These are phyloP conservation scores for Tortricodes alternella DNA, from an alignment of 2,888 invertebrate species.

Conservation along the genomic window DNA sequence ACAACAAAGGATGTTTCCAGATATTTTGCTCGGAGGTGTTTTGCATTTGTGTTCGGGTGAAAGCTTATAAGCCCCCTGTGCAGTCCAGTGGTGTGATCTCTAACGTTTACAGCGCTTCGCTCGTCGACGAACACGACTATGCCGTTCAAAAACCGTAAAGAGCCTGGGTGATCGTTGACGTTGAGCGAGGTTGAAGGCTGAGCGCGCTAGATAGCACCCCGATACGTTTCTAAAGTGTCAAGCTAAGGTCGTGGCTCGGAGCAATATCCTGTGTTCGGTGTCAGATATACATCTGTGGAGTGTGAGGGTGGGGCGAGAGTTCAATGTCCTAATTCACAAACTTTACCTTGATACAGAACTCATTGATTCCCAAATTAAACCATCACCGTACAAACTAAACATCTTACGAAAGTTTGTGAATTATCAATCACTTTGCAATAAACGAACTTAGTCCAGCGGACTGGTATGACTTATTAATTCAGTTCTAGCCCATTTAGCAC, in stretches of 20 bases:
- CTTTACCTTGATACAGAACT: not conserved
- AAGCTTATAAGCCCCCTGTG: slow-evolving; percentile 17
- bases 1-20: slow-evolving; percentile 15
- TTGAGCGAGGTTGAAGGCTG: too few species aligned
- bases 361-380: not conserved
- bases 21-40: slow-evolving; percentile 3
- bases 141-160: too few species aligned
- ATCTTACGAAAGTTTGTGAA: slow-evolving; percentile 28
- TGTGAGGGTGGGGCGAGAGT: slow-evolving; percentile 31
- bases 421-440: slow-evolving; percentile 21
- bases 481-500: not conserved
- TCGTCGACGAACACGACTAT: too few species aligned
- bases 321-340: slow-evolving; percentile 14
- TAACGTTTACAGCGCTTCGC: too few species aligned
- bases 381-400: not conserved
- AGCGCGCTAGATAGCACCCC: too few species aligned
- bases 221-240: not conserved
- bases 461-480: slow-evolving; percentile 4
- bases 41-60: slow-evolving; percentile 1
- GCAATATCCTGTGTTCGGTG: slow-evolving; percentile 18
- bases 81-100: slow-evolving; percentile 3
- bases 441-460: slow-evolving; percentile 16
- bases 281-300: slow-evolving; percentile 32
- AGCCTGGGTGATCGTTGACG: too few species aligned
- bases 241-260: slow-evolving; percentile 13